Evolutionary conservation across 1,140 invertebrate genomes (phyloP).

Genomic region (Eciton burchellii): DNA sequence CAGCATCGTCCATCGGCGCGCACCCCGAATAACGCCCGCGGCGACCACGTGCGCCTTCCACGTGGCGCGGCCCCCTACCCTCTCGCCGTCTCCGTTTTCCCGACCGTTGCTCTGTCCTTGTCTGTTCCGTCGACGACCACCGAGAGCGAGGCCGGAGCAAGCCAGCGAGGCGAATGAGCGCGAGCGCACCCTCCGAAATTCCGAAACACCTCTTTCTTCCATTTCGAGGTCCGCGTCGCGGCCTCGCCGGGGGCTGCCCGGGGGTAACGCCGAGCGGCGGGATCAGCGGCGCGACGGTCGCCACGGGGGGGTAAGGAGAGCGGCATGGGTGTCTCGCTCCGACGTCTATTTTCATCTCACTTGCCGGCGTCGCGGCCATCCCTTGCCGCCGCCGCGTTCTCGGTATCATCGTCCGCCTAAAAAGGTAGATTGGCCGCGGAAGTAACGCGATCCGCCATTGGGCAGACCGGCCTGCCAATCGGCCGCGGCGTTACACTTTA

Average conservation of each 20-base stretch:
- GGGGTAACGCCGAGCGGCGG: not conserved
- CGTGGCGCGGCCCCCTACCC: conserved; percentile 59
- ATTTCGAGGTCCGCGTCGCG: conserved; percentile 39
- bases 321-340: conserved; percentile 58
- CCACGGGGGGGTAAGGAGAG: conserved; percentile 9
- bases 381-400: conserved; percentile 79
- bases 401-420: conserved; percentile 85
- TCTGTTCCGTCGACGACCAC: not conserved
- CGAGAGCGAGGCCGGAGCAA: not conserved
- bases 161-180: not conserved
- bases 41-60: conserved; percentile 71
- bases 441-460: conserved; percentile 85
- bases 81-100: not conserved
- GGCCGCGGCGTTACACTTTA: conserved; percentile 83
- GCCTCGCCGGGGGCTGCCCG: conserved; percentile 26
- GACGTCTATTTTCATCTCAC: conserved; percentile 83
- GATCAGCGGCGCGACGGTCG: not conserved
- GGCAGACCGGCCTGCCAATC: conserved; percentile 83
- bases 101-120: not conserved
- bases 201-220: conserved; percentile 51
- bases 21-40: conserved; percentile 33
- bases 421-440: conserved; percentile 85
- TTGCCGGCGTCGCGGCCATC: conserved; percentile 77
- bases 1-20: conserved; percentile 18
- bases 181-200: conserved; percentile 46